Conservation (phyloP, 64 coral and sea anemone genomes). For the Stichodactyla mertensii region DNA sequence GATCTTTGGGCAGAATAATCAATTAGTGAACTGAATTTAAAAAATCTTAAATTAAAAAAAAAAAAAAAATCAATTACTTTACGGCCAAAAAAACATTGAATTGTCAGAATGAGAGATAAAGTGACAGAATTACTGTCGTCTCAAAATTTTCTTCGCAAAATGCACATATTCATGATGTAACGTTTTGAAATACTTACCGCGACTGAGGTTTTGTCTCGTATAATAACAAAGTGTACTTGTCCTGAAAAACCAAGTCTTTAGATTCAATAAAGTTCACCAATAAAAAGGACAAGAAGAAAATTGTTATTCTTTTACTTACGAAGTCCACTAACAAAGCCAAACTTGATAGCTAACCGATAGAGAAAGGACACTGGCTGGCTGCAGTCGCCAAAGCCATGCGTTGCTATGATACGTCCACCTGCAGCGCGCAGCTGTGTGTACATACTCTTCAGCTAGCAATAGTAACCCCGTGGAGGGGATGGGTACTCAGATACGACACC, state of each 20-base stretch:
- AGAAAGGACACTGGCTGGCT: background rate
- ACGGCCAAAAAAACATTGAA: too few relatives aligned
- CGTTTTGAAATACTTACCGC: background rate
- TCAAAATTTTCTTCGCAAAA: too few relatives aligned
- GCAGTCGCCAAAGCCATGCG: background rate
- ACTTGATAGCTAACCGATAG: background rate
- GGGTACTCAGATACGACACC: background rate
- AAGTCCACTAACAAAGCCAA: background rate
- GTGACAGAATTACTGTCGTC: too few relatives aligned
- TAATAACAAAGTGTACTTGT: background rate
- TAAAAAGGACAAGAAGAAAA: background rate
- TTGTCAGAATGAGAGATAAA: too few relatives aligned
- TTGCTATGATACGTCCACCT: constrained; percentile 1
- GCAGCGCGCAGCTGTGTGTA: background rate
- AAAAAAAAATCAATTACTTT: too few relatives aligned
- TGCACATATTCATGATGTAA: too few relatives aligned
- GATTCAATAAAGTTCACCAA: background rate
- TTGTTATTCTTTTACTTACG: background rate
- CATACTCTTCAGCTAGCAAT: background rate
- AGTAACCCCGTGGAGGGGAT: background rate
- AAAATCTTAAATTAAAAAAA: too few relatives aligned
- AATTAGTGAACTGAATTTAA: too few relatives aligned
- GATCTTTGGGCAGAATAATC: too few relatives aligned
- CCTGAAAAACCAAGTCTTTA: background rate
- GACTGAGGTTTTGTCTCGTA: background rate